Base-by-base conservation (phyloP, 2,888 invertebrate species). In the Drosophila affinis region DNA sequence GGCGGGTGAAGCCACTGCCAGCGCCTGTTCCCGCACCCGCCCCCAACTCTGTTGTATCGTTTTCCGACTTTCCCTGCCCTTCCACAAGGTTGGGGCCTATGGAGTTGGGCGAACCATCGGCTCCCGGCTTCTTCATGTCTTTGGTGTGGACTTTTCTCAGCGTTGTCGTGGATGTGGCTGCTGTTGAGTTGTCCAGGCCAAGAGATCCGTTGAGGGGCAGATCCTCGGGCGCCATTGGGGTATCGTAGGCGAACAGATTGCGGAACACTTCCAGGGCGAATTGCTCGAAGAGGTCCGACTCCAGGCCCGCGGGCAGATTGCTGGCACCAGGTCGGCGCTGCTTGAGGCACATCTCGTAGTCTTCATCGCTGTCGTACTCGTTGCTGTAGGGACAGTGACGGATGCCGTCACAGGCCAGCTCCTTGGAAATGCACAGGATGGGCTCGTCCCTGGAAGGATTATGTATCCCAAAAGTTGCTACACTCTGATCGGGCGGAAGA, bases 311-410 rank as follows among this genome's bases (percentile, higher is more conserved):
- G 18, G 91, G 85, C 56, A 89, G 71, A 1, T 88, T 79, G n/a
- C 89, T 87, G 3, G 85, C 79, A 18, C 89, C 90, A 24, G 85
- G 79, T 29, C 89, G 90, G 29, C 88, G 89, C 59, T 82, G 87
- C 63, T 89, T 91, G 78, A 89, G 90, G 79, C 92, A 92, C 81
- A 91, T 83, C 61, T 90, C 79, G 64, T 89, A 88, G 75, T 92
- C 92, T 83, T 92, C 92, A 69, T 92, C 92, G 79, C 91, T 92
- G 44, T 94, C 94, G 76, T 94, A 94, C 71, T 94, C 94, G 68
- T 94, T 94, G 5, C 94, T 94, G 0, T 94, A 94, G 0, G 95
- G 95, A 77, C 95, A 95, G 88, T 95, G 95, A 2, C 93, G 92
- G 24, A 94, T 93, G 10, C 95, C 95, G 78, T 95, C 95, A 89